A percentile compares a stretch with the other conserved stretches of the same genome.
Evolutionary conservation across 2,113 vertebrate genomes (phyloP).

Genomic region (Chaetodon trifascialis): DNA sequence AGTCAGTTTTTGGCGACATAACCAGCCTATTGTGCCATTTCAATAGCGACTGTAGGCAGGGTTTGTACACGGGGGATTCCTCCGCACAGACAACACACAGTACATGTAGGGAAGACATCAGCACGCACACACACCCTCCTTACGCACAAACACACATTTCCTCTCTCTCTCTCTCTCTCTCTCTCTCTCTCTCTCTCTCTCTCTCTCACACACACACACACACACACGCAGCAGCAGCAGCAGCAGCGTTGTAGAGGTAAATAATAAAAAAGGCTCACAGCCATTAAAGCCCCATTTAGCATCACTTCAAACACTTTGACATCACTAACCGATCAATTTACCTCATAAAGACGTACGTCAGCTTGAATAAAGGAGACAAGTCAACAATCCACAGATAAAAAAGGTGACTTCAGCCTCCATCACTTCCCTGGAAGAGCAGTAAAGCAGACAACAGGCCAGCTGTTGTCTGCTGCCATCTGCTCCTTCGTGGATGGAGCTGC

Average conservation of each 20-base stretch:
- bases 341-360: conserved; percentile 34
- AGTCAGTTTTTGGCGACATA: not conserved
- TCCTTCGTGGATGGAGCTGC: not conserved
- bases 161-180: not conserved
- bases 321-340: conserved; percentile 12
- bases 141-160: conserved; percentile 30
- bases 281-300: no score
- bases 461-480: conserved; percentile 31
- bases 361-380: conserved; percentile 34
- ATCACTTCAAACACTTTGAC: not conserved
- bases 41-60: conserved; percentile 16
- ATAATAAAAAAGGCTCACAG: conserved; percentile 8
- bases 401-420: conserved; percentile 24
- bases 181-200: not conserved
- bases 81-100: conserved; percentile 54
- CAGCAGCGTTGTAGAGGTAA: conserved; percentile 20
- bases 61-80: conserved; percentile 62
- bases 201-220: conserved; percentile 8
- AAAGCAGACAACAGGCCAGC: conserved; percentile 21
- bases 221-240: not conserved
- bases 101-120: not conserved
- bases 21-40: conserved; percentile 4
- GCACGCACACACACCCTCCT: conserved; percentile 47
- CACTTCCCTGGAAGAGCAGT: not conserved
- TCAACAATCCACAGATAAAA: conserved; percentile 34